phyloP scores from a whole-genome alignment of 2,113 vertebrate genomes.

The Eublepharis macularius region DNA sequence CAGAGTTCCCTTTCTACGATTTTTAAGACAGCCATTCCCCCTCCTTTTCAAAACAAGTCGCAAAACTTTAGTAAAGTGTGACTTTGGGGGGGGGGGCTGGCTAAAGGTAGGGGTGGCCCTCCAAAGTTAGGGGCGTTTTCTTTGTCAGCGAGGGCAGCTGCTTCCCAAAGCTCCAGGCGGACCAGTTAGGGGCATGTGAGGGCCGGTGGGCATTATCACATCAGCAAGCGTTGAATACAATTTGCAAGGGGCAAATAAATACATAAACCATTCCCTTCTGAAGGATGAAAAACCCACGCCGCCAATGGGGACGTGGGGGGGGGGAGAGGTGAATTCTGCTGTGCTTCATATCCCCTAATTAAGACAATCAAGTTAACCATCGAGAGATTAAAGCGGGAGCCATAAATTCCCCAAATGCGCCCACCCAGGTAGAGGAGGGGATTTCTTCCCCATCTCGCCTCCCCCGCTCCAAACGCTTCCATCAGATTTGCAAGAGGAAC shows the following conservation, averaged over 20 bases:
- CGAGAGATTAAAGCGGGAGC: conserved; percentile 60
- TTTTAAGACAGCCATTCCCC: conserved; percentile 35
- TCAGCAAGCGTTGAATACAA: too few relatives aligned
- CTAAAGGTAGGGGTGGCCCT: background rate
- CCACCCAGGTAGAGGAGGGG: conserved; percentile 47
- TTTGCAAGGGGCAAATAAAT: background rate
- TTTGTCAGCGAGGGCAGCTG: too few relatives aligned
- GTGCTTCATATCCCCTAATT: conserved; percentile 45
- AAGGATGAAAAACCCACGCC: conserved; percentile 9
- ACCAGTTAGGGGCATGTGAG: too few relatives aligned
- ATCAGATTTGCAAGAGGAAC: conserved; percentile 56
- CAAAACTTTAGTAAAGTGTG: conserved; percentile 44
- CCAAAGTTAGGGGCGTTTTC: too few relatives aligned
- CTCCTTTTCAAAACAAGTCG: conserved; percentile 16
- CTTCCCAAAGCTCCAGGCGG: too few relatives aligned
- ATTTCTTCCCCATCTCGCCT: conserved; percentile 57
- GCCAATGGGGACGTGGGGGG: conserved; percentile 28
- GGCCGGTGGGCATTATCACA: background rate
- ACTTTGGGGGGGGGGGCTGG: too few relatives aligned
- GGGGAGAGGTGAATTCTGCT: conserved; percentile 40
- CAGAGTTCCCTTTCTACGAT: conserved; percentile 63
- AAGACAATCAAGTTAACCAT: conserved; percentile 61
- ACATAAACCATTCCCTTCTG: background rate
- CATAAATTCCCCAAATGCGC: conserved; percentile 58
- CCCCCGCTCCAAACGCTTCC: conserved; percentile 47